These are phyloP conservation scores for Furcula furcula DNA, from an alignment of 2,888 invertebrate species.

Conservation along the genomic window DNA sequence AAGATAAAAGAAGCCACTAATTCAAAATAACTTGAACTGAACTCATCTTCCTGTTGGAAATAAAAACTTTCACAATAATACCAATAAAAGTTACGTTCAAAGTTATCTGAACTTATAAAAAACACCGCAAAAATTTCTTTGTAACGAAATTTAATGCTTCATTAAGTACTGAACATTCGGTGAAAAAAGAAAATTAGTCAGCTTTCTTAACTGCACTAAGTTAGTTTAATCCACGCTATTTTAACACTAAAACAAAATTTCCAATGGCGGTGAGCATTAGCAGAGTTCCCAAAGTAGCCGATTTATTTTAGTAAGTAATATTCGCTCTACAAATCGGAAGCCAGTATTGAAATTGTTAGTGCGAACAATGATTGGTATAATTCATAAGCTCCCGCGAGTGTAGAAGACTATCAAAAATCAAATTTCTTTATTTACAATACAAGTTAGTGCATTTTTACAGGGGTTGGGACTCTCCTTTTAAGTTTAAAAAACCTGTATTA, in stretches of 20 bases:
- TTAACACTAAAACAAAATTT: conserved; percentile 24
- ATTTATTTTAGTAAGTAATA: conserved; percentile 58
- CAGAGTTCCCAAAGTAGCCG: conserved; percentile 47
- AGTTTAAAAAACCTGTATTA: too few species aligned
- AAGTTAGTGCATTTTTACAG: too few species aligned
- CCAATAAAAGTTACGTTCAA: not conserved
- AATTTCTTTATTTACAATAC: too few species aligned
- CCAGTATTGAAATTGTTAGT: conserved; percentile 33
- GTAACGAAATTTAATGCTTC: not conserved
- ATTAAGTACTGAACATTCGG: not conserved
- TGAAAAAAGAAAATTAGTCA: conserved; percentile 5
- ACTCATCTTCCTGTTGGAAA: not conserved
- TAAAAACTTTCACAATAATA: conserved; percentile 1
- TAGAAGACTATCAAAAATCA: too few species aligned
- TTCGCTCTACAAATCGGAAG: conserved; percentile 44
- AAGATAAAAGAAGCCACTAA: too few species aligned
- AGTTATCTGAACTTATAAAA: not conserved
- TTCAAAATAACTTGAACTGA: not conserved
- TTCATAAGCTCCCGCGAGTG: conserved; percentile 13
- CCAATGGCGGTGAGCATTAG: conserved; percentile 29
- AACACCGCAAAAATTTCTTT: not conserved
- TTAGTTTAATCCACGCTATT: conserved; percentile 18
- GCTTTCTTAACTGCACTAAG: conserved; percentile 15
- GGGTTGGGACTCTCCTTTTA: too few species aligned
- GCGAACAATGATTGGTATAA: conserved; percentile 9